Conservation (phyloP, 2,113 vertebrate genomes). For the Cyprinodon variegatus region DNA sequence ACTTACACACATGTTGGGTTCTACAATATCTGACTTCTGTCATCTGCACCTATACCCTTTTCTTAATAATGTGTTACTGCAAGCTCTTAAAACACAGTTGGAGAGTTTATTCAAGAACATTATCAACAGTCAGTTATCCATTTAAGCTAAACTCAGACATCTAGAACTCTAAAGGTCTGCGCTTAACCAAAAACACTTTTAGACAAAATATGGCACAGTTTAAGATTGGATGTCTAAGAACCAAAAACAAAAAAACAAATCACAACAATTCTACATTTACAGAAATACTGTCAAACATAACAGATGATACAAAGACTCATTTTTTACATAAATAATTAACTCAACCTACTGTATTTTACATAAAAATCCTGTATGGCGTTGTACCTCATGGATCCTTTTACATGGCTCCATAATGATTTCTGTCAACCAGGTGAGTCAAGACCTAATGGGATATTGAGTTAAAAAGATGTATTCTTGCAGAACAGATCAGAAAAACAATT, state of each 20-base stretch:
- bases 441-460: slow-evolving; percentile 50
- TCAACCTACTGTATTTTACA: slow-evolving; percentile 13
- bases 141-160: background rate
- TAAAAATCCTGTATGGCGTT: background rate
- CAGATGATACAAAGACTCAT: slow-evolving; percentile 6
- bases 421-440: slow-evolving; percentile 42
- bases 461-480: slow-evolving; percentile 38
- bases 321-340: slow-evolving; percentile 23
- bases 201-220: background rate
- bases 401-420: slow-evolving; percentile 36
- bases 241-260: background rate
- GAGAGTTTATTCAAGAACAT: background rate
- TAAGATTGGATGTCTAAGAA: too few relatives aligned
- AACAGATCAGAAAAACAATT: slow-evolving; percentile 54
- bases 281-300: slow-evolving; percentile 29
- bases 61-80: too few relatives aligned
- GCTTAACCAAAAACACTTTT: background rate
- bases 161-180: background rate
- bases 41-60: background rate
- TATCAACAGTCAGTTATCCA: background rate
- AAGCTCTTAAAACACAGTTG: background rate
- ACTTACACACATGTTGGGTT: background rate
- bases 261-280: background rate
- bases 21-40: background rate
- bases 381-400: slow-evolving; percentile 9